These are phyloP conservation scores for Elgaria multicarinata DNA, from an alignment of 2,113 vertebrate species.

Conservation along the genomic window DNA sequence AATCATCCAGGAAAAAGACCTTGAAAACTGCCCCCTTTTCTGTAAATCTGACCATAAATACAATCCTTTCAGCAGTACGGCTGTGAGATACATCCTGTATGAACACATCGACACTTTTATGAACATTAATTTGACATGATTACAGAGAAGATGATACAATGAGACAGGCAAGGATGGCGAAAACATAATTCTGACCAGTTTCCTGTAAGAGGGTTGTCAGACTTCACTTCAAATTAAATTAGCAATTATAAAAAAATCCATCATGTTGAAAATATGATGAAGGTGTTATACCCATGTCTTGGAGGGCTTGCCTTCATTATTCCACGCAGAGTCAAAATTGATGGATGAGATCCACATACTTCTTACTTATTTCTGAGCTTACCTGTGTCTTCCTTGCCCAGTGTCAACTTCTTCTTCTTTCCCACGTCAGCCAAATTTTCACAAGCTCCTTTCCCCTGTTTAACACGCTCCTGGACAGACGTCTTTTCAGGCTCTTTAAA, in stretches of 20 bases:
- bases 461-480: not conserved
- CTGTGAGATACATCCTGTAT: not conserved
- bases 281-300: not conserved
- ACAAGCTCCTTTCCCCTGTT: not conserved
- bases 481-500: not conserved
- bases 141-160: not conserved
- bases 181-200: not conserved
- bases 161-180: not conserved
- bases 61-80: not conserved
- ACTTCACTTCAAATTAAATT: constrained; percentile 23
- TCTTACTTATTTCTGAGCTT: not conserved
- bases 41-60: not conserved
- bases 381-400: not conserved
- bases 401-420: not conserved
- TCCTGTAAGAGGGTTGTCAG: not conserved
- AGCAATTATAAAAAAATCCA: not conserved
- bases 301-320: not conserved
- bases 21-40: not conserved
- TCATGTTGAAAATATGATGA: not conserved
- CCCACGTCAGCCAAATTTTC: not conserved
- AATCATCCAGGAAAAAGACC: not conserved
- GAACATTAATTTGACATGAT: constrained; percentile 19
- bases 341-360: not conserved
- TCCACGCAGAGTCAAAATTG: not conserved
- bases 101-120: not conserved